phyloP scores from a whole-genome alignment of 2,113 vertebrate species.

The Spea multiplicata region DNA sequence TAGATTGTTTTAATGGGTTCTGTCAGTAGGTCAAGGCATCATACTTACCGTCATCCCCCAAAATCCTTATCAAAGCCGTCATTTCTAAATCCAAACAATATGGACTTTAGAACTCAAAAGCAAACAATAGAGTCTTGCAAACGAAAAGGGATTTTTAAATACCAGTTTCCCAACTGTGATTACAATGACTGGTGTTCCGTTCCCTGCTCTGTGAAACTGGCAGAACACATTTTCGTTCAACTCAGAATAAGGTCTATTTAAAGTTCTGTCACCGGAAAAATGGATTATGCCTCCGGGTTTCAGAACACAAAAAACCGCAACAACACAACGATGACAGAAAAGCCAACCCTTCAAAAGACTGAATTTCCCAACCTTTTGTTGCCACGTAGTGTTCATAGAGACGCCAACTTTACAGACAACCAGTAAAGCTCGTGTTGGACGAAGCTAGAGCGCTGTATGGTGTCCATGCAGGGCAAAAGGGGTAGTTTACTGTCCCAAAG shows the following conservation, averaged over 20 bases:
- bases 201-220: not conserved
- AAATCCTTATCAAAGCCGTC: not conserved
- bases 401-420: not conserved
- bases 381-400: not conserved
- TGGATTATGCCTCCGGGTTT: not conserved
- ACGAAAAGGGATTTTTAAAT: not conserved
- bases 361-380: not conserved
- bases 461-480: too few relatives aligned
- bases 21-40: too few relatives aligned
- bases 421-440: too few relatives aligned
- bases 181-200: not conserved
- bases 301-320: slow-evolving; percentile 8
- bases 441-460: too few relatives aligned
- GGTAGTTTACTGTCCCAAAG: too few relatives aligned
- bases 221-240: slow-evolving; percentile 4
- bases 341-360: not conserved
- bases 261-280: slow-evolving; percentile 13
- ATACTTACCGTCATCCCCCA: too few relatives aligned
- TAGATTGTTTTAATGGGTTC: too few relatives aligned
- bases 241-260: slow-evolving; percentile 2
- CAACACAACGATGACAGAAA: not conserved
- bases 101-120: not conserved
- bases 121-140: not conserved
- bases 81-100: not conserved
- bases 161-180: not conserved